Base-by-base conservation (phyloP, 2,888 invertebrate genomes). In the Eulithis prunata region DNA sequence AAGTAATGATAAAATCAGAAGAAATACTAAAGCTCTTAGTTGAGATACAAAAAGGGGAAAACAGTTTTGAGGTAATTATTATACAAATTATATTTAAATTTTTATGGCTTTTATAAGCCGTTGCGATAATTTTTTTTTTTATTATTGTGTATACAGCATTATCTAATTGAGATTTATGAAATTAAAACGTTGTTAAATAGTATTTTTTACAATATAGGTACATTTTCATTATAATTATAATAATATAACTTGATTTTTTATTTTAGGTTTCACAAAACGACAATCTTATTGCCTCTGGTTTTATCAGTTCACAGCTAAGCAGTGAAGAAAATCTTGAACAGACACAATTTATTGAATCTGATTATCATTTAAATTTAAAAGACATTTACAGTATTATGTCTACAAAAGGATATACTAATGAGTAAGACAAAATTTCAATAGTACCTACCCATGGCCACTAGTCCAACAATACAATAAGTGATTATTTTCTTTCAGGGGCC, bases 311-410 rank as follows among this genome's bases (percentile, higher is more conserved):
- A 12, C 6, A 36, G 4, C 0, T n/a, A 12, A 14, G 14, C 13
- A 4, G 1, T 12, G n/a, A 47, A 38, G 38, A 38, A 14, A 57
- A 10, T 7, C 14, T 49, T 6, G 49, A 38, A 2, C 8, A 52
- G 1, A 49, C 47, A 12, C 12, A 59, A 4, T 57, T 61, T 8
- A 45, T 41, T 10, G 60, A 66, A 38, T 55, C 36, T 4, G 66
- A 69, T 4, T 38, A 43, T 3, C 57, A 66, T 14, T 62, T 71
- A 14, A 57, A 53, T 28, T 41, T 45, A 8, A 61, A 28, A 21
- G 70, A 71, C 49, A 62, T 70, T 8, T 70, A 70, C 21, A 70
- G 57, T 38, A 10, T 66, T 4, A n/a, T 71, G 51, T 57, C n/a
- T 8, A 49, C 36, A 6, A 58, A 57, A 52, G 71, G 71, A 21